A percentile compares a stretch with the other conserved stretches of the same genome.
Conservation (phyloP, 1,140 invertebrate genomes). For the Chlorops oryzae region DNA sequence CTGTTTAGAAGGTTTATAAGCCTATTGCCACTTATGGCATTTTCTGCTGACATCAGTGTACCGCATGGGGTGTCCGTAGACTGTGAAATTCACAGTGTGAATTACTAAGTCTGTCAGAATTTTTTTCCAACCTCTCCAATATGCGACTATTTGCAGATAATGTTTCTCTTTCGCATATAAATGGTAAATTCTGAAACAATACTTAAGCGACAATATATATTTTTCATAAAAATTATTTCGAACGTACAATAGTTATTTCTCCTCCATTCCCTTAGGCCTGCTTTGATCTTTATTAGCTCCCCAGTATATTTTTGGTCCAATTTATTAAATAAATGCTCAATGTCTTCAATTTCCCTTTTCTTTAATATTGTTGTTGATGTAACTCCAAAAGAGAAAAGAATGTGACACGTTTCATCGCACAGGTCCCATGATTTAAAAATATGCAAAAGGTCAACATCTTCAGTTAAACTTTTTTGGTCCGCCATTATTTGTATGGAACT, state of each 20-base stretch:
- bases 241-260: conserved; percentile 3
- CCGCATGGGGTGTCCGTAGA: no score
- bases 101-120: background rate
- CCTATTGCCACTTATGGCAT: no score
- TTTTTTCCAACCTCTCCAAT: conserved; percentile 3
- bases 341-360: background rate
- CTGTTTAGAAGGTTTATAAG: no score
- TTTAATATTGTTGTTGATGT: conserved; percentile 5
- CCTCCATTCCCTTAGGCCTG: conserved; percentile 4
- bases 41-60: no score
- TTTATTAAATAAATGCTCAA: conserved; percentile 2
- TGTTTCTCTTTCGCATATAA: no score
- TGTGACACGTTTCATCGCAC: conserved; percentile 1
- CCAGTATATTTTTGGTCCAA: background rate
- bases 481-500: no score
- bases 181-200: conserved; percentile 2
- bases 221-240: conserved; percentile 1
- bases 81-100: background rate
- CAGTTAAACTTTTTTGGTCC: background rate
- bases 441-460: background rate
- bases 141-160: no score
- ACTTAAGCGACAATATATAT: conserved; percentile 1
- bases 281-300: background rate
- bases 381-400: conserved; percentile 1
- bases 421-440: conserved; percentile 2